Evolutionary conservation across 1,140 invertebrate species (phyloP).

Genomic region (Helicoverpa zea): DNA sequence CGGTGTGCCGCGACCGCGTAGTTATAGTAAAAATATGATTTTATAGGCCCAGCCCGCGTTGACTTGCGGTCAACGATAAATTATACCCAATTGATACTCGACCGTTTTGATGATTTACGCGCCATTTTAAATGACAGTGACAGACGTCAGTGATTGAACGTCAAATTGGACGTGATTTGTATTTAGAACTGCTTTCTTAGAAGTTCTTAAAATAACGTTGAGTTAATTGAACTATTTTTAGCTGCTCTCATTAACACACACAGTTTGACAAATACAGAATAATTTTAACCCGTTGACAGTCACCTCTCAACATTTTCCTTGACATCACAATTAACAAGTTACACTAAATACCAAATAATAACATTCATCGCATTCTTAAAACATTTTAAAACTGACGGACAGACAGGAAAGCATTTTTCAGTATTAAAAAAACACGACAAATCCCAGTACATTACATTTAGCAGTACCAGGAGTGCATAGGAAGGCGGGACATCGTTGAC

Average conservation of each 20-base stretch:
- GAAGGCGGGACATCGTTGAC: slow-evolving; percentile 81
- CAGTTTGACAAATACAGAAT: slow-evolving; percentile 16
- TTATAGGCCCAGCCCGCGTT: slow-evolving; percentile 34
- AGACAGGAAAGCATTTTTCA: slow-evolving; percentile 51
- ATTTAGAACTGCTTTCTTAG: no score
- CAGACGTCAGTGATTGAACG: slow-evolving; percentile 8
- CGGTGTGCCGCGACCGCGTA: slow-evolving; percentile 60
- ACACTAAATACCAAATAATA: slow-evolving; percentile 44
- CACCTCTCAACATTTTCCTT: slow-evolving; percentile 32
- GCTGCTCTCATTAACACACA: neutral
- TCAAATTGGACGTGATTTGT: no score
- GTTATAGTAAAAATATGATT: slow-evolving; percentile 42
- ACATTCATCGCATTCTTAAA: slow-evolving; percentile 52
- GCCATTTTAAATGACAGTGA: slow-evolving; percentile 3
- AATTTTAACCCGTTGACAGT: slow-evolving; percentile 44
- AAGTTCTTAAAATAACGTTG: neutral
- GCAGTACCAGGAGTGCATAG: slow-evolving; percentile 80
- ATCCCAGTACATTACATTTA: slow-evolving; percentile 74
- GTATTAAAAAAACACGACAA: slow-evolving; percentile 53
- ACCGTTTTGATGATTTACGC: slow-evolving; percentile 36
- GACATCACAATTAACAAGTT: slow-evolving; percentile 46
- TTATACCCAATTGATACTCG: slow-evolving; percentile 29
- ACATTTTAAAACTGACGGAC: slow-evolving; percentile 52
- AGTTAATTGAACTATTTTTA: slow-evolving; percentile 7
- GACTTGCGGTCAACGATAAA: slow-evolving; percentile 42